Evolutionary conservation across 35 echinoderm and acorn worm genomes (phyloP), one percentile per base, ranked within the genome.

Genomic region (Amphiura filiformis): DNA sequence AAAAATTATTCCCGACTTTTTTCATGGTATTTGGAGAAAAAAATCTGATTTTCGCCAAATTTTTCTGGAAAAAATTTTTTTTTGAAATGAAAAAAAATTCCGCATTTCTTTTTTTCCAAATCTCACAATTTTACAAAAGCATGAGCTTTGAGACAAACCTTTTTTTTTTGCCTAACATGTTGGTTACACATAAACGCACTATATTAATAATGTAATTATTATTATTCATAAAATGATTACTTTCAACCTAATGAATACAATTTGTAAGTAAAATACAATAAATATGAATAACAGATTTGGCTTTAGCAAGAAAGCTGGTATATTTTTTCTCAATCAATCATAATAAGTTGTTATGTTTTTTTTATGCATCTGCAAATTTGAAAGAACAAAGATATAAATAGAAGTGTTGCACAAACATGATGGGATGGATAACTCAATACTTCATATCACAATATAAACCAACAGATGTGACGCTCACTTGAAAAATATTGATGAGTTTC

Each of bases 231-330:
- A 52, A 70, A 70, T 70, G 61, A 30, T 70, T 70, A 11, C 17
- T 26, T 70, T 30, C 20, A 26, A 4, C 28, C 28, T 26, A 4
- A 70, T 70, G 61, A 70, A 70, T 70, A 70, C 61, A 70, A n/a
- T 70, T 7, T n/a, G 26, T 70, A 26, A n/a, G 28, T 18, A 26
- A 70, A 52, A 70, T 70, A 70, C 61, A 70, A 70, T 70, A 70
- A 70, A 70, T 70, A 70, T 70, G 61, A 70, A 70, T 70, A 70
- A 70, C 26, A n/a, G 26, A 47, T 47, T 47, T 47, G 61, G 61
- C 61, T 70, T 70, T 15, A 30, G 28, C 44, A 30, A n/a, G 61
- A 70, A 70, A 70, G 61, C 61, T 26, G 61, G 61, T 70, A 70
- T 70, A 30, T 70, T 70, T 52, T 11, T 11, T 52, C 44, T 11